Evolutionary conservation across 2,113 vertebrate genomes (phyloP).

Genomic region (Lampris megalopsis): DNA sequence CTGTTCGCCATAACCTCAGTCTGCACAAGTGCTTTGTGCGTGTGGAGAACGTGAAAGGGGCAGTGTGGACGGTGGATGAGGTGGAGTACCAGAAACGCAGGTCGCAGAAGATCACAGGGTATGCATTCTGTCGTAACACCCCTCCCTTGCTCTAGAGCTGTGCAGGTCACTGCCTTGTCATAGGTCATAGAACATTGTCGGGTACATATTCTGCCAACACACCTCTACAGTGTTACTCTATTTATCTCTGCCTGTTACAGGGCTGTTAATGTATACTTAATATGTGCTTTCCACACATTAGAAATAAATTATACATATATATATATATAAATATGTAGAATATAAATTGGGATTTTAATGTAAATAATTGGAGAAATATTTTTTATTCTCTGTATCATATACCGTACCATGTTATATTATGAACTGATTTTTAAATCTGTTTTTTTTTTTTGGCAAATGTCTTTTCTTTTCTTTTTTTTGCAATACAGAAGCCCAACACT

Average conservation of each 20-base stretch:
- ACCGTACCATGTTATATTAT: neutral
- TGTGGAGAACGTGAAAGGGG: slow-evolving; percentile 99
- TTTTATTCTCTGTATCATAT: too few species aligned
- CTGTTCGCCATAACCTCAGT: slow-evolving; percentile 99
- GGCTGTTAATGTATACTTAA: neutral
- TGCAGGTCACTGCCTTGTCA: neutral
- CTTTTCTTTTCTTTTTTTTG: slow-evolving; percentile 55
- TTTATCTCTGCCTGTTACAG: neutral
- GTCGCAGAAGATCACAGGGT: slow-evolving; percentile 99
- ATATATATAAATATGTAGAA: too few species aligned
- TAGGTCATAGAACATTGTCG: slow-evolving; percentile 13
- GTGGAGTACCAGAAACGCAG: slow-evolving; percentile 99
- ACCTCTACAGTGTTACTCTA: neutral
- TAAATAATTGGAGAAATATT: too few species aligned
- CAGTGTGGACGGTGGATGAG: slow-evolving; percentile 99
- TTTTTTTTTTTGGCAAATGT: neutral
- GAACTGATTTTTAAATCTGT: neutral
- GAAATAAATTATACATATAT: too few species aligned
- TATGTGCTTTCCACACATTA: neutral
- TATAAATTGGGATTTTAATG: too few species aligned
- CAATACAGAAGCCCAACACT: slow-evolving; percentile 93
- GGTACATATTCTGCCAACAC: neutral
- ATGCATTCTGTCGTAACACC: slow-evolving; percentile 52
- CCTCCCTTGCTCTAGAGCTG: slow-evolving; percentile 10
- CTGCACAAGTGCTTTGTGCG: slow-evolving; percentile 99